Conservation (phyloP, 2,888 invertebrate genomes). For the Zaprionus lineosus region DNA sequence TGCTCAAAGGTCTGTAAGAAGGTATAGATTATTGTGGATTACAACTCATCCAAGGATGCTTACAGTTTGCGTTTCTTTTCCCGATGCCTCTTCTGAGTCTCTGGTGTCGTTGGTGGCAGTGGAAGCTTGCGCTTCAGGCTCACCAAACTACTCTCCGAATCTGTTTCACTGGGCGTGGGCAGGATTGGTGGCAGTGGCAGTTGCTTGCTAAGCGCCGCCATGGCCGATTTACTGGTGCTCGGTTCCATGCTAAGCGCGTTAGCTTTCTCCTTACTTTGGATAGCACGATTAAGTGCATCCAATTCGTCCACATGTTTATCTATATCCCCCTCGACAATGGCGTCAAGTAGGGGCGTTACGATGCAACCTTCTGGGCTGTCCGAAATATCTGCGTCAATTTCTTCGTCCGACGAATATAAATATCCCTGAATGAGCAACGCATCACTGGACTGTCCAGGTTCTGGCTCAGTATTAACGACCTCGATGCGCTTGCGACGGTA, state of each 20-base stretch:
- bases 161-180: neutral
- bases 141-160: neutral
- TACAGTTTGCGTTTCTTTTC: slow-evolving; percentile 39
- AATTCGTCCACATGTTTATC: slow-evolving; percentile 73
- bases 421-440: slow-evolving; percentile 55
- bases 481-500: slow-evolving; percentile 60
- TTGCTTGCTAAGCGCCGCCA: slow-evolving; percentile 14
- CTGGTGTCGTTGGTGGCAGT: neutral
- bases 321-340: slow-evolving; percentile 75
- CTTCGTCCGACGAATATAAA: slow-evolving; percentile 53
- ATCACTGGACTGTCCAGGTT: slow-evolving; percentile 8
- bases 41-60: too few relatives aligned
- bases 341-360: slow-evolving; percentile 58
- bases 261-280: slow-evolving; percentile 5
- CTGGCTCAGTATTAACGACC: neutral
- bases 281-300: slow-evolving; percentile 73
- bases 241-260: slow-evolving; percentile 29
- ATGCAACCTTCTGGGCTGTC: neutral
- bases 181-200: neutral
- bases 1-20: slow-evolving; percentile 4
- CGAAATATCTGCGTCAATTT: slow-evolving; percentile 72
- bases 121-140: neutral
- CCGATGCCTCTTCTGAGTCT: slow-evolving; percentile 50
- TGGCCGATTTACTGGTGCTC: slow-evolving; percentile 36
- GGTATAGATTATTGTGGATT: neutral